phyloP scores from a whole-genome alignment of 2,888 invertebrate genomes.

The Himalopsyche kuldschensis region DNA sequence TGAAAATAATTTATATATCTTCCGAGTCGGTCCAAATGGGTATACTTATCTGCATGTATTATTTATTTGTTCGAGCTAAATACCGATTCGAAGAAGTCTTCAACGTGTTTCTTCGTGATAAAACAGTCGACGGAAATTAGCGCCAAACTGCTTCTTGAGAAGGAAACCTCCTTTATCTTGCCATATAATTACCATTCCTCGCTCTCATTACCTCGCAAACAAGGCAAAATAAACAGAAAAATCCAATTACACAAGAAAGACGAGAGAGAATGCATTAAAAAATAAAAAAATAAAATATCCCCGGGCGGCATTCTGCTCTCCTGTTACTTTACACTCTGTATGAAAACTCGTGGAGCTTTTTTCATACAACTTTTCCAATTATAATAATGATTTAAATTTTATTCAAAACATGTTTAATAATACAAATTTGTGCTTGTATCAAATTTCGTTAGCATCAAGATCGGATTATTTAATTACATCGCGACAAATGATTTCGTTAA shows the following conservation, averaged over 20 bases:
- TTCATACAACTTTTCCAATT: background rate
- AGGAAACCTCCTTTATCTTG: background rate
- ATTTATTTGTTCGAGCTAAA: too few relatives aligned
- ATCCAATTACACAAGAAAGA: constrained; percentile 25
- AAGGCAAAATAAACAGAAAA: constrained; percentile 27
- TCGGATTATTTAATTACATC: too few relatives aligned
- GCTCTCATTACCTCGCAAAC: constrained; percentile 10
- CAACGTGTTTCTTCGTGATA: background rate
- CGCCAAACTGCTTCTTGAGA: background rate
- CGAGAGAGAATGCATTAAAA: constrained; percentile 21
- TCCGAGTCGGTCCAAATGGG: too few relatives aligned
- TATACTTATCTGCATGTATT: too few relatives aligned
- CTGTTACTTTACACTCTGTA: background rate
- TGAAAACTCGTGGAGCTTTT: background rate
- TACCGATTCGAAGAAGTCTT: background rate
- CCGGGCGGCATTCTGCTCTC: background rate
- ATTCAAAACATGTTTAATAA: too few relatives aligned
- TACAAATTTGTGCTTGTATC: too few relatives aligned
- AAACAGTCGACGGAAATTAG: background rate
- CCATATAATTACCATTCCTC: background rate
- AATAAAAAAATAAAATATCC: background rate
- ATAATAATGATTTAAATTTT: background rate
- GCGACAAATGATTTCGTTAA: too few relatives aligned
- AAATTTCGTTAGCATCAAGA: too few relatives aligned
- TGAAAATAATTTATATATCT: too few relatives aligned